These are phyloP conservation scores for Scyliorhinus canicula DNA, from an alignment of 2,797 vertebrate genomes.

Conservation along the genomic window DNA sequence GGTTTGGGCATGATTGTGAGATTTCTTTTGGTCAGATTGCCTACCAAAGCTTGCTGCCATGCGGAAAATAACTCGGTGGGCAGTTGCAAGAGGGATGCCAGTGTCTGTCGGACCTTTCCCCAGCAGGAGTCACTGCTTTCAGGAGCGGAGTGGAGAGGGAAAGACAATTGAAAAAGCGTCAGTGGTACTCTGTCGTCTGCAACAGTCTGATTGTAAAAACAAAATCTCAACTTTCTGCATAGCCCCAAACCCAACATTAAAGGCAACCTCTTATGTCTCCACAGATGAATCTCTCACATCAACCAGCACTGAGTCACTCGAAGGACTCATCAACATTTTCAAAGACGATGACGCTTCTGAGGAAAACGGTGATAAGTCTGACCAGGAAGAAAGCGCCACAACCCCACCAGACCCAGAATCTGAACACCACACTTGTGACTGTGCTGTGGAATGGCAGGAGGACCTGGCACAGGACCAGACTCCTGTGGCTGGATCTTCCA, in stretches of 20 bases:
- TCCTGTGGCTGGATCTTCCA: conserved; percentile 9
- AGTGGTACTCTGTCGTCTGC: conserved; percentile 37
- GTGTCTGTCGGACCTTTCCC: neutral
- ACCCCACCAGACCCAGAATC: conserved; percentile 5
- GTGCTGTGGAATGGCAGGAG: conserved; percentile 28
- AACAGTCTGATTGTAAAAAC: conserved; percentile 33
- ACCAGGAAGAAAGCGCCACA: neutral
- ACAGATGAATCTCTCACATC: conserved; percentile 32
- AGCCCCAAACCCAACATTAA: conserved; percentile 1
- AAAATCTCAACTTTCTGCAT: conserved; percentile 10
- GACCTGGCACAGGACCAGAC: neutral
- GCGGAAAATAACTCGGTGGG: neutral
- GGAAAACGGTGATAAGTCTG: conserved; percentile 5
- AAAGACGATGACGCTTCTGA: conserved; percentile 22
- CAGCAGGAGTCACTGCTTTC: conserved; percentile 22
- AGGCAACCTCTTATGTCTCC: conserved; percentile 4
- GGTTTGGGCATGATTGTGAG: neutral
- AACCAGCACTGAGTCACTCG: conserved; percentile 32
- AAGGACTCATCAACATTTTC: conserved; percentile 29
- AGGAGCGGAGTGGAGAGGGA: conserved; percentile 35
- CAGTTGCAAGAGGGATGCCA: neutral
- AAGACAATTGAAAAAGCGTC: conserved; percentile 18
- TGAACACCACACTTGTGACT: neutral
- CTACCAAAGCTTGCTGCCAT: neutral
- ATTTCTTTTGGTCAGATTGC: neutral